Base-by-base conservation (phyloP, 2,888 invertebrate genomes). In the Ophraella communa region DNA sequence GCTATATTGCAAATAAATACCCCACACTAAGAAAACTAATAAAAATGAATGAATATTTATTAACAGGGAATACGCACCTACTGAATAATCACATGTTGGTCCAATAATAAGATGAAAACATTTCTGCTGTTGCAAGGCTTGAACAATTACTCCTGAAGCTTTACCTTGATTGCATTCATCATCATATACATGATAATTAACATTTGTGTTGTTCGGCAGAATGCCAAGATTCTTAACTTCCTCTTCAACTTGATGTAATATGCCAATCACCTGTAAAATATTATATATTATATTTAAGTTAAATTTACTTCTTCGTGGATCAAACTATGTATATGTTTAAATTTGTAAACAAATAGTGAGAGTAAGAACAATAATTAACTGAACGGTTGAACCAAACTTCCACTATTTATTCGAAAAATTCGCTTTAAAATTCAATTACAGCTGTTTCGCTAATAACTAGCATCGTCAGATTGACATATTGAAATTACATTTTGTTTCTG, bases 41-140 rank as follows among this genome's bases (percentile, higher is more conserved):
- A 24, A 4, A 24, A 2, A 24, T 24, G 4, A 24, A 24, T 24
- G 24, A 24, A 4, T n/a, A n/a, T n/a, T n/a, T n/a, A n/a, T 30
- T 4, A 30, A 10, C 10, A 10, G 5, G 11, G 24, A 24, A 24
- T 14, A 85, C 89, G 87, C 82, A 94, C 94, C 93, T 57, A 93
- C 81, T 24, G 91, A 88, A 79, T 90, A 93, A 76, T 94, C 94
- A 74, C 94, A 94, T 0, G 90, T 86, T 0, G 93, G 92, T 8
- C 94, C 94, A 73, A 94, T 88, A 75, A 93, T 89, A 0, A 92
- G 88, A 75, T 93, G 90, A 0, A 90, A 88, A 79, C 92, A 92
- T 73, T 87, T 83, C 11, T 85, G 87, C 77, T 69, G 65, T 21
- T 62, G 60, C 10, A 89, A 89, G 1, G 89, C 89, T 73, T 91